phyloP scores from a whole-genome alignment of 2,113 vertebrate genomes.

The Dryoscopus gambensis region DNA sequence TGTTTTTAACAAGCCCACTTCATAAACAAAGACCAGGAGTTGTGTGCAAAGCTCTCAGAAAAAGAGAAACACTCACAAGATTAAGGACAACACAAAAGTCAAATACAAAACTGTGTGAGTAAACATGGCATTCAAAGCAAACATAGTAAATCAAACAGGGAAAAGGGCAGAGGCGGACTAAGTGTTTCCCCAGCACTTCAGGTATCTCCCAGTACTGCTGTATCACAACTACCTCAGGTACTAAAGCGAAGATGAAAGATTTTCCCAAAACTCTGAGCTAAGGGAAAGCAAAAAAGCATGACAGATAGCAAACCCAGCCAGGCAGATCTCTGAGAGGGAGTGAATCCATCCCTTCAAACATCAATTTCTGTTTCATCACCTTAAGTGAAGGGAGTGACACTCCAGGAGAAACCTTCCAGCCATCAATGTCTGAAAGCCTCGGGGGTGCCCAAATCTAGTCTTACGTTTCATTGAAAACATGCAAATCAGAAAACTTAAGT shows the following conservation, averaged over 20 bases:
- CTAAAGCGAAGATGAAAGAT: background rate
- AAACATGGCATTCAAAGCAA: conserved; percentile 12
- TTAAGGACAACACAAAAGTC: background rate
- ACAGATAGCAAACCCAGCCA: background rate
- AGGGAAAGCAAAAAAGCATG: background rate
- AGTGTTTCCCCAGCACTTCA: background rate
- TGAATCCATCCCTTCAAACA: background rate
- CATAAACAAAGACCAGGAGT: background rate
- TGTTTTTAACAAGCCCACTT: background rate
- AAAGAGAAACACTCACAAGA: background rate
- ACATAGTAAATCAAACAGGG: background rate
- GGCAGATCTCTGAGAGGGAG: background rate
- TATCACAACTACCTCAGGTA: background rate
- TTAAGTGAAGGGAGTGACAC: background rate
- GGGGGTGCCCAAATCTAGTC: background rate
- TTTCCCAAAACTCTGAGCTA: background rate
- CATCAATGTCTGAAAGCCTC: background rate
- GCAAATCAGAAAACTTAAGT: background rate
- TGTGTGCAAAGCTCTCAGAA: background rate
- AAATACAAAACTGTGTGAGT: background rate
- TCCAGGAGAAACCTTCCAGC: background rate
- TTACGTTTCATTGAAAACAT: background rate
- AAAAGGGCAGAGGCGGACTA: background rate
- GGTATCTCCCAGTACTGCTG: background rate
- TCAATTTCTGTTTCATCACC: background rate